Base-by-base conservation (phyloP, 2,113 vertebrate species). In the Atherinomorus stipes region DNA sequence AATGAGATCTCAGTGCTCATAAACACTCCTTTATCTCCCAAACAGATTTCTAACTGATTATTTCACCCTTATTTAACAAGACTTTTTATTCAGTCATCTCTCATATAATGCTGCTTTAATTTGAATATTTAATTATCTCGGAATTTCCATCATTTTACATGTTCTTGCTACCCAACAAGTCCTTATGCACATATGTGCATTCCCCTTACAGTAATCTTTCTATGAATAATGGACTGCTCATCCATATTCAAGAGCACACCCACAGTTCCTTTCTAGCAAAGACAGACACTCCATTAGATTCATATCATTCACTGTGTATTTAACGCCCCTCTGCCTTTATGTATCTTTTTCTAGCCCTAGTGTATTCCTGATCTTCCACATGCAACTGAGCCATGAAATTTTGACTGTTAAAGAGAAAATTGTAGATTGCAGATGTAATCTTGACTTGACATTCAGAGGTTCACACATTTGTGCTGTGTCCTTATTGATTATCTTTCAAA, bases 41-140 rank as follows among this genome's bases (percentile, higher is more conserved):
- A 78, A 78, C 61, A 71, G 61, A 38, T 59, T 34, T 56, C 50
- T 84, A 64, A 9, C 75, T 69, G 47, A 45, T 11, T 82, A 76
- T 23, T 50, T 45, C 13, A 13, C 28, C 40, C 15, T 50, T 23
- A 34, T 45, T 57, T 64, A 28, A 38, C 53, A 67, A 0, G 7
- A 22, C 4, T n/a, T 21, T 16, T 37, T 16, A 42, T 56, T 26
- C 25, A n/a, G 28, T 31, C 3, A 25, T 64, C 22, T 22, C 4
- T 62, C 51, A 18, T 26, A 4, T 15, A 53, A 28, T 44, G 34
- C 21, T 65, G 50, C 50, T 69, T 74, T 66, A n/a, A 64, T 58
- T 60, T 16, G 28, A 28, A 63, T 31, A 26, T 26, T 16, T 52
- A 61, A 64, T 61, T 71, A 16, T 26, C 54, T 71, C 22, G 11